Evolutionary conservation across 2,888 invertebrate genomes (phyloP).

Genomic region (Pristionchus maxplancki): DNA sequence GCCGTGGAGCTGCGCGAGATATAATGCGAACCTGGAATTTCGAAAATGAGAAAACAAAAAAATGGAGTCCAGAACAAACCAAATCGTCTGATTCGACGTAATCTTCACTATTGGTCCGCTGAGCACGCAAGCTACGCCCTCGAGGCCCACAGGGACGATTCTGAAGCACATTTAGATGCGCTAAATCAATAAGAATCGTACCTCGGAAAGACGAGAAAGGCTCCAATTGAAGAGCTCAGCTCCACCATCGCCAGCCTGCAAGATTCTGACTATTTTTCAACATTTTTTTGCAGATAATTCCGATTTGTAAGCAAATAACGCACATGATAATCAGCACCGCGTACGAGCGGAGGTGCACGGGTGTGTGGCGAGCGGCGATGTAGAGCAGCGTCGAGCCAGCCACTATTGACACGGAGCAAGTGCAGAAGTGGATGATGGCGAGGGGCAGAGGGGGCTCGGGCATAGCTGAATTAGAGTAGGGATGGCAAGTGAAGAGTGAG

Average conservation of each 20-base stretch:
- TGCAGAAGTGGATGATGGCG: background rate
- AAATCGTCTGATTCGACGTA: background rate
- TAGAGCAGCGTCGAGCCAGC: background rate
- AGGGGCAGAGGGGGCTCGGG: background rate
- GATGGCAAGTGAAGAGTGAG: too few species aligned
- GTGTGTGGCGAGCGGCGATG: background rate
- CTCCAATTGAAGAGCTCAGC: background rate
- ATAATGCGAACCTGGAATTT: background rate
- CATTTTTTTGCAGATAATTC: too few species aligned
- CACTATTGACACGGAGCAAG: background rate
- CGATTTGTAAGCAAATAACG: too few species aligned
- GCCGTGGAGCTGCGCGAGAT: background rate
- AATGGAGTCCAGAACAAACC: too few species aligned
- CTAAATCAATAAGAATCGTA: background rate
- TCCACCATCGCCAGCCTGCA: background rate
- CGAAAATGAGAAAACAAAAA: background rate
- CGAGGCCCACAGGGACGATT: background rate
- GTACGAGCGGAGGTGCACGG: background rate
- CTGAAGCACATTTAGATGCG: background rate
- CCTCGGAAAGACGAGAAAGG: conserved; percentile 19
- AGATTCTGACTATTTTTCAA: too few species aligned
- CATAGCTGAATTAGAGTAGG: too few species aligned
- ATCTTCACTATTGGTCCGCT: background rate
- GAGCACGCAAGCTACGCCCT: background rate
- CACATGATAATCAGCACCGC: background rate